Conservation (phyloP, 2,888 invertebrate species). For the Phaedon cochleariae region DNA sequence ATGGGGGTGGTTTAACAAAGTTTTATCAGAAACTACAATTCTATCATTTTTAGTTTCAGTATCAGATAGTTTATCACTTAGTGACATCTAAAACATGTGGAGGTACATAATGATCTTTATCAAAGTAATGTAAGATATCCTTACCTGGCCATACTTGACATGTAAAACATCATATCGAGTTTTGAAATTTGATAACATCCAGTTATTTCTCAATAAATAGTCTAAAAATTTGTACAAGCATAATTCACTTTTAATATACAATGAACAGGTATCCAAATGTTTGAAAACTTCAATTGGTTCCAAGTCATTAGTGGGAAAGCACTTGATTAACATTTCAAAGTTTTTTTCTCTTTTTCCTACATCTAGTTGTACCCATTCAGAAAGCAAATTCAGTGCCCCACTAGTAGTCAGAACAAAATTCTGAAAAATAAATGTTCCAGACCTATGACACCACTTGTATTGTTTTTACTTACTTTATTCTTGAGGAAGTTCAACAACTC, state of each 20-base stretch:
- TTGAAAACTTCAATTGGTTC: constrained; percentile 64
- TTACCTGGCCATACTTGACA: constrained; percentile 62
- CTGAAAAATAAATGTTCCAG: constrained; percentile 44
- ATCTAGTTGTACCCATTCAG: constrained; percentile 67
- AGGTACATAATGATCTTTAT: neutral
- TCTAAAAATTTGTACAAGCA: constrained; percentile 67
- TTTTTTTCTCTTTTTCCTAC: constrained; percentile 64
- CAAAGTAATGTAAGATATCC: neutral
- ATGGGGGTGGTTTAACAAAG: constrained; percentile 45
- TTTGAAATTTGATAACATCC: constrained; percentile 64
- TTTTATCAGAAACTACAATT: constrained; percentile 55
- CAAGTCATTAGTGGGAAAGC: constrained; percentile 63
- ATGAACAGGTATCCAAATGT: constrained; percentile 67
- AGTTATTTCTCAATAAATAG: constrained; percentile 62
- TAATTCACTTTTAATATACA: constrained; percentile 67
- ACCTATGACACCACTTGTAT: neutral
- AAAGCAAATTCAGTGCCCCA: constrained; percentile 63
- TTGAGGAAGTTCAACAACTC: constrained; percentile 66
- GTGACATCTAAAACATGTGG: constrained; percentile 35
- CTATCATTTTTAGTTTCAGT: constrained; percentile 50
- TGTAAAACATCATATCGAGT: constrained; percentile 63
- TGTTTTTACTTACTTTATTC: constrained; percentile 61
- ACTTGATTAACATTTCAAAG: constrained; percentile 65
- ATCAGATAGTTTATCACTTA: constrained; percentile 47
- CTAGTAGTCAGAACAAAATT: constrained; percentile 58